phyloP scores from a whole-genome alignment of 2,797 vertebrate genomes.

The Danionella dracula region DNA sequence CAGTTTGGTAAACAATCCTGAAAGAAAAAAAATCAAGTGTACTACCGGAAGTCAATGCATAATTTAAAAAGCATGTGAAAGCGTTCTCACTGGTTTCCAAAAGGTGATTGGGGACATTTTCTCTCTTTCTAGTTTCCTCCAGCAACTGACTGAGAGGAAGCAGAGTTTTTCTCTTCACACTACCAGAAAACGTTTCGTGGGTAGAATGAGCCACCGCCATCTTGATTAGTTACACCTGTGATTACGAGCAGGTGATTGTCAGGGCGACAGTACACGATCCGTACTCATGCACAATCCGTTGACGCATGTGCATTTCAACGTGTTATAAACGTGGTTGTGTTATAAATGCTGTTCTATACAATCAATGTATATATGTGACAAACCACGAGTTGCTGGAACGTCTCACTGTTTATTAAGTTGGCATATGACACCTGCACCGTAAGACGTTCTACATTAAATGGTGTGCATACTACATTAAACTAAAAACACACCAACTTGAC shows the following conservation, averaged over 20 bases:
- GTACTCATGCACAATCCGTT: too few species aligned
- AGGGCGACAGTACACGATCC: neutral
- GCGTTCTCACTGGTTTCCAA: slow-evolving; percentile 78
- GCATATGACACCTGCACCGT: too few species aligned
- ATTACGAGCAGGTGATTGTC: neutral
- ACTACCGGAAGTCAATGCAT: too few species aligned
- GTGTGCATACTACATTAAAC: too few species aligned
- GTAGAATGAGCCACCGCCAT: slow-evolving; percentile 70
- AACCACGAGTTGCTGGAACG: too few species aligned
- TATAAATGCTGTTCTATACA: too few species aligned
- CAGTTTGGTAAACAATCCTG: slow-evolving; percentile 75
- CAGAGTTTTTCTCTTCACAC: slow-evolving; percentile 51
- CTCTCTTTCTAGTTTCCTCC: slow-evolving; percentile 63
- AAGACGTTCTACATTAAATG: too few species aligned
- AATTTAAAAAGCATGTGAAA: neutral
- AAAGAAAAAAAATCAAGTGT: neutral
- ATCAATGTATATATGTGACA: too few species aligned
- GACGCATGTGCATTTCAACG: too few species aligned
- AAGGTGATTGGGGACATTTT: slow-evolving; percentile 71
- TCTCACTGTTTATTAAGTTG: too few species aligned
- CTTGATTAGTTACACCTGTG: slow-evolving; percentile 23
- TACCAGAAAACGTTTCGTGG: slow-evolving; percentile 30
- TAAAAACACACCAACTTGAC: too few species aligned
- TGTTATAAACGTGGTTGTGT: too few species aligned
- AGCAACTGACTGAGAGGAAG: slow-evolving; percentile 73